These are phyloP conservation scores for Drosophila recens DNA, from an alignment of 2,888 invertebrate species.

Conservation along the genomic window DNA sequence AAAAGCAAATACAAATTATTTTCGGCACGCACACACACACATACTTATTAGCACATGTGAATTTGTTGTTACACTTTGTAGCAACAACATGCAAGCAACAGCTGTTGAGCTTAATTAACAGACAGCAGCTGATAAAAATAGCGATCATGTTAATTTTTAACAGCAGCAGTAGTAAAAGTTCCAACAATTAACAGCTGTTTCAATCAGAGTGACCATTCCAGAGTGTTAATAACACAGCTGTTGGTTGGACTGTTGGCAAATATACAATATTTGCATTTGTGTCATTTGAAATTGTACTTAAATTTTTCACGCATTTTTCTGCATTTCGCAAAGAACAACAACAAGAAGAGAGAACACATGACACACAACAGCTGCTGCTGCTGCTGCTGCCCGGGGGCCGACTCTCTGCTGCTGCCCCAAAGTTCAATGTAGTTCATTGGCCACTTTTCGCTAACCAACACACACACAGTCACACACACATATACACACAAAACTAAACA, in stretches of 20 bases:
- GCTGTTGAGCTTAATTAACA: conserved; percentile 54
- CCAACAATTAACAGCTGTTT: conserved; percentile 10
- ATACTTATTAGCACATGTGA: conserved; percentile 6
- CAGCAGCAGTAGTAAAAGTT: conserved; percentile 12
- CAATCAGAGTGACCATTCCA: conserved; percentile 8
- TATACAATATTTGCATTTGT: conserved; percentile 14
- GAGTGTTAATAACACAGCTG: conserved; percentile 26
- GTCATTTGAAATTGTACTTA: conserved; percentile 34
- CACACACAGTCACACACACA: conserved; percentile 27
- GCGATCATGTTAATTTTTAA: conserved; percentile 54
- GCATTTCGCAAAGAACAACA: conserved; percentile 44
- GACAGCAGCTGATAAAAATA: conserved; percentile 35
- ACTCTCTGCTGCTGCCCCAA: conserved; percentile 50
- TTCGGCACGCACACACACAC: conserved; percentile 15
- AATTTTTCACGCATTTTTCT: conserved; percentile 46
- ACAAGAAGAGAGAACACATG: conserved; percentile 58
- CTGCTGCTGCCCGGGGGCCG: conserved; percentile 20
- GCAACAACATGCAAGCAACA: conserved; percentile 38
- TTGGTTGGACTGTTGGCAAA: neutral
- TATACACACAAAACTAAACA: conserved; percentile 44
- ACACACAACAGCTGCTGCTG: conserved; percentile 66
- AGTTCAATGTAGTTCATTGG: conserved; percentile 82
- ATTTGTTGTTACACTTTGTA: conserved; percentile 18
- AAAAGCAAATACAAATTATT: conserved; percentile 29
- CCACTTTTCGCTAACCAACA: conserved; percentile 76